A percentile compares a stretch with the other conserved stretches of the same genome.
These are phyloP conservation scores for Cabera pusaria DNA, from an alignment of 2,888 invertebrate species.

Conservation along the genomic window DNA sequence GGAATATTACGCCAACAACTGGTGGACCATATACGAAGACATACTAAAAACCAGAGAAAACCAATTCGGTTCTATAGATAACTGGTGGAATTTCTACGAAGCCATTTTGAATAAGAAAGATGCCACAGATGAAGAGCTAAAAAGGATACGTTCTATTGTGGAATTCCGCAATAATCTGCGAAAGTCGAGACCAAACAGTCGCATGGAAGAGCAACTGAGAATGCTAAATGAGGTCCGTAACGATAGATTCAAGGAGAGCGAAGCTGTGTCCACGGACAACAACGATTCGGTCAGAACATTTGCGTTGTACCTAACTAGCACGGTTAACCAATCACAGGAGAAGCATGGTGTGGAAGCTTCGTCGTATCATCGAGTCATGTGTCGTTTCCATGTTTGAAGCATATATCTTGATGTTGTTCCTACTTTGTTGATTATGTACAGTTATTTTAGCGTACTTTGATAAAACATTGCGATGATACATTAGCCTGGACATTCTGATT, in stretches of 20 bases:
- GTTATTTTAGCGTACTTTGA: no score
- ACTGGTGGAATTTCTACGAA: slow-evolving; percentile 79
- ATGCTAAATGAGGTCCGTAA: slow-evolving; percentile 68
- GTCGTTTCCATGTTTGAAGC: slow-evolving; percentile 29
- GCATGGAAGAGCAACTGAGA: slow-evolving; percentile 67
- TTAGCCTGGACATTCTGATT: no score
- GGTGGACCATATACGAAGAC: slow-evolving; percentile 79
- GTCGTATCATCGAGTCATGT: slow-evolving; percentile 21
- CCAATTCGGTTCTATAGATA: slow-evolving; percentile 75
- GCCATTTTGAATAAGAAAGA: slow-evolving; percentile 58
- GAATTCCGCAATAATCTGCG: slow-evolving; percentile 48
- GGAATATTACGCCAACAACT: slow-evolving; percentile 78
- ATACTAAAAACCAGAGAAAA: slow-evolving; percentile 66
- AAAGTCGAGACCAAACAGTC: slow-evolving; percentile 55
- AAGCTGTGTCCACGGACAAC: slow-evolving; percentile 55
- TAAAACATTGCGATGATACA: no score
- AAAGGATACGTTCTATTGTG: slow-evolving; percentile 52
- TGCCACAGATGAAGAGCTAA: slow-evolving; percentile 54
- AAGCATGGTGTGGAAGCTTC: slow-evolving; percentile 33
- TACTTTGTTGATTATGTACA: no score
- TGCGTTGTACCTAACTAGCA: slow-evolving; percentile 30
- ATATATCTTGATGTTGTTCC: no score
- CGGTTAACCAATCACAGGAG: slow-evolving; percentile 28
- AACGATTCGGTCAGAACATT: slow-evolving; percentile 71
- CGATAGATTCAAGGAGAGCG: slow-evolving; percentile 61